These are phyloP conservation scores for Plectropomus leopardus DNA, from an alignment of 2,113 vertebrate species.

Conservation along the genomic window DNA sequence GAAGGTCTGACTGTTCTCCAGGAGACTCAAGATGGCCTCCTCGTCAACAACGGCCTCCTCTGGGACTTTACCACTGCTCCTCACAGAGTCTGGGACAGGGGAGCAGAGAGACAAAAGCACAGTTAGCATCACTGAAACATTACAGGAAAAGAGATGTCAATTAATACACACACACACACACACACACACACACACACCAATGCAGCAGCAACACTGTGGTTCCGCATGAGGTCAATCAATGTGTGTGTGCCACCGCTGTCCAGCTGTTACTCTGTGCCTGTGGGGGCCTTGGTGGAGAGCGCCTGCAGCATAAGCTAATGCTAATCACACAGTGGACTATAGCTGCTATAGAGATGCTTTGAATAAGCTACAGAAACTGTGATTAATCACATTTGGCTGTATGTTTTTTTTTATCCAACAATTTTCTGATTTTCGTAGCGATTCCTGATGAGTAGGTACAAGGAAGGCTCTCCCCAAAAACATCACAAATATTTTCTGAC, in stretches of 20 bases:
- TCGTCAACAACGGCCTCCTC: slow-evolving; percentile 95
- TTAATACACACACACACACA: neutral
- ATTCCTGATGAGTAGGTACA: too few relatives aligned
- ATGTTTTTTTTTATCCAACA: neutral
- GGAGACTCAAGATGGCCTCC: slow-evolving; percentile 95
- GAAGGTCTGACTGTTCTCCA: slow-evolving; percentile 96
- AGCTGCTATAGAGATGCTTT: neutral
- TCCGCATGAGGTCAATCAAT: slow-evolving; percentile 14
- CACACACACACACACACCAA: neutral
- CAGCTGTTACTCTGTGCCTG: neutral
- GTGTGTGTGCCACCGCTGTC: neutral
- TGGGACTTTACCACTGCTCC: slow-evolving; percentile 73
- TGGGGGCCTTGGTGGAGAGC: slow-evolving; percentile 29
- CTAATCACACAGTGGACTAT: slow-evolving; percentile 7
- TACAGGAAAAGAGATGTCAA: neutral
- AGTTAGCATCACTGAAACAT: neutral
- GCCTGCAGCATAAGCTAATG: slow-evolving; percentile 36
- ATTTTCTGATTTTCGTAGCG: neutral
- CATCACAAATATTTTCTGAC: neutral
- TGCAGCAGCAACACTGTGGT: neutral
- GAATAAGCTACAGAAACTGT: neutral
- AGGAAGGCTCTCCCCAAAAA: neutral
- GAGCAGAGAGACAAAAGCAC: neutral
- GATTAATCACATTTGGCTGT: neutral
- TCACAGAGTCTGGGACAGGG: slow-evolving; percentile 75